Evolutionary conservation across 2,797 vertebrate genomes (phyloP).

Genomic region (Psittacula derbiana): DNA sequence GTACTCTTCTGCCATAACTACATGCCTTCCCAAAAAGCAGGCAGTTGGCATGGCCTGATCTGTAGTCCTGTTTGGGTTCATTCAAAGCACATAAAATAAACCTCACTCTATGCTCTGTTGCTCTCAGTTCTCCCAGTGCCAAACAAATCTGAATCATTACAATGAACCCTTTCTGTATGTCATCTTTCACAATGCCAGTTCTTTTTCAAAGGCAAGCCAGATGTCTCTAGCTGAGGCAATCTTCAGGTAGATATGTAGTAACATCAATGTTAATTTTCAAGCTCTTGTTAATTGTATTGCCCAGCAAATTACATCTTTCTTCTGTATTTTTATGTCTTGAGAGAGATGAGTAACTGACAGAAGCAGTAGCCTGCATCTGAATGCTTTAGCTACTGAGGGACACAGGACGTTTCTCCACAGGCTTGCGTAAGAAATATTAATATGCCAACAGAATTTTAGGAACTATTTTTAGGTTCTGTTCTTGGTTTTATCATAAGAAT

Average conservation of each 20-base stretch:
- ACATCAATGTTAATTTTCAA: neutral
- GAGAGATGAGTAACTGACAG: neutral
- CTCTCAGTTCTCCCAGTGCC: neutral
- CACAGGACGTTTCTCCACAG: neutral
- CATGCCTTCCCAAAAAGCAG: neutral
- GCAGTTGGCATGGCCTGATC: neutral
- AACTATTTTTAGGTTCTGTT: neutral
- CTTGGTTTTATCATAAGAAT: neutral
- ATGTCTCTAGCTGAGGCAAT: neutral
- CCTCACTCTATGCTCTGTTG: neutral
- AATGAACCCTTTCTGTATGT: neutral
- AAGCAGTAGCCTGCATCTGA: neutral
- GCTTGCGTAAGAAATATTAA: neutral
- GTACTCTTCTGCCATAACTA: neutral
- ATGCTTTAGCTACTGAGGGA: neutral
- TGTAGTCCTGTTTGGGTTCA: neutral
- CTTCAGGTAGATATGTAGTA: neutral
- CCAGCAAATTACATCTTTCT: neutral
- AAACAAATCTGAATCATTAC: neutral
- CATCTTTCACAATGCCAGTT: neutral
- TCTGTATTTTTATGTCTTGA: neutral
- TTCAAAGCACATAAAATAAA: neutral
- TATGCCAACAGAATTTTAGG: neutral
- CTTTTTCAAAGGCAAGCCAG: neutral
- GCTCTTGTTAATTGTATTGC: neutral